Evolutionary conservation across 2,797 vertebrate species (phyloP), one percentile per base, ranked within the genome.

Genomic region (Oryzias dopingdopingensis): DNA sequence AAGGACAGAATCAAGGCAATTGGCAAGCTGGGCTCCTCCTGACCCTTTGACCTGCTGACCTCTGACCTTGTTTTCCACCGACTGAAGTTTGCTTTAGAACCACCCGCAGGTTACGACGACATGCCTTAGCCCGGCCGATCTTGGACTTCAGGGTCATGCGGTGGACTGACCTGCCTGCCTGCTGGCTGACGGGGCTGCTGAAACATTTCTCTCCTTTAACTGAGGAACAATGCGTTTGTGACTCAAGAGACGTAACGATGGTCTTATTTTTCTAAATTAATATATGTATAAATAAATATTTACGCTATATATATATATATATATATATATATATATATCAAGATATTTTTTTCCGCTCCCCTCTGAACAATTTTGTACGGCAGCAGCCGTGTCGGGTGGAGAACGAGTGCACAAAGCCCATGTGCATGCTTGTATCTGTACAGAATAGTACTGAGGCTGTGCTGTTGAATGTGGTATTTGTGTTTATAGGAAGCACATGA

Each of bases 381-480:
- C 32, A 12, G 17, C 44, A 22, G 44, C 44, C 18, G 18, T 10
- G 16, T 18, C 56, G 62, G 67, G 61, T 22, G 59, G 65, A 64
- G 62, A 59, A 65, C 59, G 73, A 81, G 74, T 65, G 52, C 80
- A 81, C 91, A 1, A 77, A 83, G 74, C 79, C 82, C 32, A 90
- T 59, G 81, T 84, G 79, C 77, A 80, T 86, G 82, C 76, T 82
- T 86, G 86, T 86, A 65, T 60, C 74, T 93, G 92, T 94, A 94
- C 93, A 95, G 93, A 92, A 85, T 89, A 90, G 83, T 93, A 93
- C 93, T 67, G 67, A 93, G 92, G 71, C 77, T 91, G 91, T 93
- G 89, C 91, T 95, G 90, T 94, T 95, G 94, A 93, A 94, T 94
- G 91, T 95, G 90, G 75, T 84, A 78, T 92, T 92, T 92, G 92